Conservation (phyloP, 2,797 vertebrate genomes). For the Eulemur albifrons region DNA sequence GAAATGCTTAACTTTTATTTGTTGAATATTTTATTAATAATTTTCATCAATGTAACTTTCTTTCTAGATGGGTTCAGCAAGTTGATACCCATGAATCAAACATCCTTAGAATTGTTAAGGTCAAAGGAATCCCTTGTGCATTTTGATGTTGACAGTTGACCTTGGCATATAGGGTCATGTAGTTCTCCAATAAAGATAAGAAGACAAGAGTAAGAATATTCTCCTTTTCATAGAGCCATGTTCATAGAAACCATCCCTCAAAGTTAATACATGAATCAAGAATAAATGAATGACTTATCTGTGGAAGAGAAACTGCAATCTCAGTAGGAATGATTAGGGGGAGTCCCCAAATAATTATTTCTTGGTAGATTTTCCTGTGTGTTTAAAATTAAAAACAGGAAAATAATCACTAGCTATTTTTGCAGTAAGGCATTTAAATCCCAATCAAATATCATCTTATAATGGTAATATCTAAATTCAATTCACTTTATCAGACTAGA, state of each 20-base stretch:
- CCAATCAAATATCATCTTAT: background rate
- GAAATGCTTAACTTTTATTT: constrained; percentile 5
- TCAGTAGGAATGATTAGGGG: background rate
- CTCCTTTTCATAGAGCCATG: background rate
- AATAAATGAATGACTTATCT: background rate
- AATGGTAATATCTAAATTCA: background rate
- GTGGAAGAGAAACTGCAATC: background rate
- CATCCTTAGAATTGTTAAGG: background rate
- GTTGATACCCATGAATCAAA: background rate
- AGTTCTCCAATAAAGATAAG: background rate
- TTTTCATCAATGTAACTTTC: background rate
- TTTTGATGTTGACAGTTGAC: background rate
- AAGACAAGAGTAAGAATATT: background rate
- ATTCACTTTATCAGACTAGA: background rate
- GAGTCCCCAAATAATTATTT: background rate
- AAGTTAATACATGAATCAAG: background rate
- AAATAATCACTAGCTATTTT: background rate
- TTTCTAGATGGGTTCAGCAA: background rate
- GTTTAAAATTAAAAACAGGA: background rate
- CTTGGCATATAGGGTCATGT: background rate
- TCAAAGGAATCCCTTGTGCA: background rate
- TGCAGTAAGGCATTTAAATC: background rate
- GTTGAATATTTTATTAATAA: constrained; percentile 8
- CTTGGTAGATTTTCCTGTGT: background rate
- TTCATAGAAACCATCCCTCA: background rate